These are phyloP conservation scores for Lysiphlebus fabarum DNA, from an alignment of 1,140 invertebrate genomes.

Conservation along the genomic window DNA sequence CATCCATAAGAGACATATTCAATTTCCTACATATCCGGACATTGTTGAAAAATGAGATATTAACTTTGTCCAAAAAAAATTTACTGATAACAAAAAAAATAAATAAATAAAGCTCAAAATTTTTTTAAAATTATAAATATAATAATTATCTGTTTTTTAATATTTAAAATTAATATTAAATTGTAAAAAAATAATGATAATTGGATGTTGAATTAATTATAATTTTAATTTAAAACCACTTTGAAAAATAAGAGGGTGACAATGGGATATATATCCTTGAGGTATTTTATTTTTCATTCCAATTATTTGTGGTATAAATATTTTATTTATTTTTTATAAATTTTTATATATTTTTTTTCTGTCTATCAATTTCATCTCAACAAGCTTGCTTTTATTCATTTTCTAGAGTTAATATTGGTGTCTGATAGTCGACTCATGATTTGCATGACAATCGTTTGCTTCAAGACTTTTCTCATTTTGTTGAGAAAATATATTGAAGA, in stretches of 20 bases:
- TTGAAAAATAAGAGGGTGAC: background rate
- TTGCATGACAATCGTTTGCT: conserved; percentile 46
- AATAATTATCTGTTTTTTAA: background rate
- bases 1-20: conserved; percentile 40
- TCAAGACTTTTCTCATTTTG: background rate
- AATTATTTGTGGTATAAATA: conserved; percentile 15
- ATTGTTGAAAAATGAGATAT: background rate
- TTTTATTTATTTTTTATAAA: conserved; percentile 2
- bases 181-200: background rate
- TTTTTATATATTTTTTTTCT: no score
- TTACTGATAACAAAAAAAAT: no score
- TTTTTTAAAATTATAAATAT: background rate
- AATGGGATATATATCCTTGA: background rate
- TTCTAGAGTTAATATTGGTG: conserved; percentile 43
- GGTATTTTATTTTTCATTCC: conserved; percentile 19
- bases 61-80: no score
- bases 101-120: background rate
- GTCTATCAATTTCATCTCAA: conserved; percentile 23
- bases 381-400: conserved; percentile 20
- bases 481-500: conserved; percentile 16
- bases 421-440: conserved; percentile 38
- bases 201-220: conserved; percentile 1
- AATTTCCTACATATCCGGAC: conserved; percentile 41
- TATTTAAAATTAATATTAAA: no score
- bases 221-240: background rate